These are phyloP conservation scores for Andrena marginata DNA, from an alignment of 2,888 invertebrate genomes.

Conservation along the genomic window DNA sequence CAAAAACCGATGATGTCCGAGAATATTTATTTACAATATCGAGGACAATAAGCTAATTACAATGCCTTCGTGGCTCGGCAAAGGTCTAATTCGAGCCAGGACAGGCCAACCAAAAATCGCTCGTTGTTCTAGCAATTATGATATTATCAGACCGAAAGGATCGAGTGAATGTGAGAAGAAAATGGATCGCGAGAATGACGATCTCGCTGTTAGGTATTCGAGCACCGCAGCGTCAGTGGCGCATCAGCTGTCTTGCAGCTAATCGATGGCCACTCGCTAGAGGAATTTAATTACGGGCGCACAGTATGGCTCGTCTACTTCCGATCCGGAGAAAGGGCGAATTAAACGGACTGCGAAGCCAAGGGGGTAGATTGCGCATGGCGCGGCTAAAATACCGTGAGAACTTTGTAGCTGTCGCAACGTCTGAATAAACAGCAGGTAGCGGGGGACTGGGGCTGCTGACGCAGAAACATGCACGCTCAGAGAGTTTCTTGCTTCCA, in stretches of 20 bases:
- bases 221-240: conserved; percentile 21
- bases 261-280: conserved; percentile 35
- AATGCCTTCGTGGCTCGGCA: too few relatives aligned
- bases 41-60: too few relatives aligned
- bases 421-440: conserved; percentile 40
- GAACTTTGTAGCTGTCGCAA: conserved; percentile 9
- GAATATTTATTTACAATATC: too few relatives aligned
- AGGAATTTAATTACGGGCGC: conserved; percentile 50
- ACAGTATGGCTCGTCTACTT: conserved; percentile 14
- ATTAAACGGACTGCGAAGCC: conserved; percentile 41
- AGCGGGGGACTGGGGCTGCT: background rate
- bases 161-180: background rate
- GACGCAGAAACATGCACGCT: background rate
- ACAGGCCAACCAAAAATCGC: too few relatives aligned
- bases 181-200: background rate
- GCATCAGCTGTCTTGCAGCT: conserved; percentile 32
- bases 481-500: background rate
- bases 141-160: background rate
- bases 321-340: conserved; percentile 10
- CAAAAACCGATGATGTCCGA: too few relatives aligned
- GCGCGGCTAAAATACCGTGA: conserved; percentile 14
- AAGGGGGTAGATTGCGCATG: conserved; percentile 29
- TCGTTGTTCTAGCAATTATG: too few relatives aligned
- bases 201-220: conserved; percentile 7
- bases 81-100: too few relatives aligned